Evolutionary conservation across 1,140 invertebrate genomes (phyloP).

Genomic region (Streblospio benedicti): DNA sequence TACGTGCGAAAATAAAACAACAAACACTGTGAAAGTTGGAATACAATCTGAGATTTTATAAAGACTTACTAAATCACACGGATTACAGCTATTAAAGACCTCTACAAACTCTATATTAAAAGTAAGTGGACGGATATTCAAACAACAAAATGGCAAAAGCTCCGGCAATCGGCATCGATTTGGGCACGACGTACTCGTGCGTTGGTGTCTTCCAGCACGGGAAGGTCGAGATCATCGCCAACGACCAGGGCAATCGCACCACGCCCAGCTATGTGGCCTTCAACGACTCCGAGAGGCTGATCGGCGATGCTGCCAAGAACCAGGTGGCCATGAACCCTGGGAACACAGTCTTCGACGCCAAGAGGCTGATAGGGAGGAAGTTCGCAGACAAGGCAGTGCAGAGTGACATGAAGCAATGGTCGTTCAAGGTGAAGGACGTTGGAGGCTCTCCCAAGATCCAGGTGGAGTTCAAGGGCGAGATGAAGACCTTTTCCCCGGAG

Average conservation of each 20-base stretch:
- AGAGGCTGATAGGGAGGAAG: slow-evolving; percentile 65
- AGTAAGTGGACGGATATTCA: too few relatives aligned
- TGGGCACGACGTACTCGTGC: slow-evolving; percentile 53
- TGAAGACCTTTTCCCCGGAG: slow-evolving; percentile 81
- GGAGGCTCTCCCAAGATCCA: slow-evolving; percentile 65
- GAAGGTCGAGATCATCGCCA: slow-evolving; percentile 83
- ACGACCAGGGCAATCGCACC: slow-evolving; percentile 85
- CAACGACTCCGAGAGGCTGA: slow-evolving; percentile 74
- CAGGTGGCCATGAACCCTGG: slow-evolving; percentile 73
- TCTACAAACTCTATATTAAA: too few relatives aligned
- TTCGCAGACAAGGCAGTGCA: slow-evolving; percentile 66
- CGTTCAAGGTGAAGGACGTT: slow-evolving; percentile 68
- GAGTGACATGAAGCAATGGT: slow-evolving; percentile 56
- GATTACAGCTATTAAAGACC: too few relatives aligned
- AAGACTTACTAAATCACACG: too few relatives aligned
- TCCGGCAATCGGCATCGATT: slow-evolving; percentile 50
- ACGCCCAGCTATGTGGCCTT: slow-evolving; percentile 87
- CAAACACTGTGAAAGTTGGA: too few relatives aligned
- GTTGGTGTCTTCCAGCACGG: slow-evolving; percentile 58
- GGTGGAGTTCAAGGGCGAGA: slow-evolving; percentile 75
- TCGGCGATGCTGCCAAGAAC: slow-evolving; percentile 69
- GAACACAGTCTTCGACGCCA: slow-evolving; percentile 88
- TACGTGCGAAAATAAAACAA: too few relatives aligned
- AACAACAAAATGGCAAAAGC: slow-evolving; percentile 52
- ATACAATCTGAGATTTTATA: too few relatives aligned